Evolutionary conservation across 53 echinoderm and acorn worm species (phyloP).

Genomic region (Echinometra lucunter): DNA sequence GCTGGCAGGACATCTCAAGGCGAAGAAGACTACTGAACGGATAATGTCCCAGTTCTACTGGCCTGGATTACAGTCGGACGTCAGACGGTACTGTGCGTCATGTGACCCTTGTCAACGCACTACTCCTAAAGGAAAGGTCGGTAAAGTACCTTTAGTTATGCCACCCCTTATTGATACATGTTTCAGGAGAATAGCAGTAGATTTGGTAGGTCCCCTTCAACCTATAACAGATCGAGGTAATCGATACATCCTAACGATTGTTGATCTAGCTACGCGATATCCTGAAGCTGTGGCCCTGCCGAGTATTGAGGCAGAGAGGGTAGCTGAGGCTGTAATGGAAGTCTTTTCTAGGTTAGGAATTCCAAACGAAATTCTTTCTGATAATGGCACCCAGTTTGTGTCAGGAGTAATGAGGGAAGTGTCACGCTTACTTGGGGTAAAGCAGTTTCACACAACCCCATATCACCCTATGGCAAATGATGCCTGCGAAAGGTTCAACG

Average conservation of each 20-base stretch:
- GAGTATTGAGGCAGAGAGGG: slow-evolving; percentile 64
- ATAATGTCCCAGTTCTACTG: neutral
- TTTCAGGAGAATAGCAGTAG: neutral
- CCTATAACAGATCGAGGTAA: neutral
- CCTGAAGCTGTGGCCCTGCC: slow-evolving; percentile 71
- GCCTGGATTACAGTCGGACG: neutral
- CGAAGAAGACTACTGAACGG: too few relatives aligned
- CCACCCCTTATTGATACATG: neutral
- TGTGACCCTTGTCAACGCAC: neutral
- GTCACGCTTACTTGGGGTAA: slow-evolving; percentile 67
- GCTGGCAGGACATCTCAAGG: too few relatives aligned
- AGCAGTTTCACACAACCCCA: slow-evolving; percentile 39
- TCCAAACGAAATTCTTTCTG: slow-evolving; percentile 72
- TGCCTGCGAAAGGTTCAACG: slow-evolving; percentile 73
- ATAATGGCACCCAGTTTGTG: slow-evolving; percentile 73
- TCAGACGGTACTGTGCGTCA: neutral
- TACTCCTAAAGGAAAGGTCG: neutral
- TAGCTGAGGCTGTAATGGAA: slow-evolving; percentile 79
- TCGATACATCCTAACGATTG: neutral
- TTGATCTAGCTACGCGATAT: neutral
- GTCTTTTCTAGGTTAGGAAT: slow-evolving; percentile 73
- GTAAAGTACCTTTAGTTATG: neutral
- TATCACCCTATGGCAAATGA: slow-evolving; percentile 64
- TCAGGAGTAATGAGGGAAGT: slow-evolving; percentile 72
- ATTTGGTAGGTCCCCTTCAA: neutral